Conservation (phyloP, 2,888 invertebrate genomes). For the Sabatieria punctata region DNA sequence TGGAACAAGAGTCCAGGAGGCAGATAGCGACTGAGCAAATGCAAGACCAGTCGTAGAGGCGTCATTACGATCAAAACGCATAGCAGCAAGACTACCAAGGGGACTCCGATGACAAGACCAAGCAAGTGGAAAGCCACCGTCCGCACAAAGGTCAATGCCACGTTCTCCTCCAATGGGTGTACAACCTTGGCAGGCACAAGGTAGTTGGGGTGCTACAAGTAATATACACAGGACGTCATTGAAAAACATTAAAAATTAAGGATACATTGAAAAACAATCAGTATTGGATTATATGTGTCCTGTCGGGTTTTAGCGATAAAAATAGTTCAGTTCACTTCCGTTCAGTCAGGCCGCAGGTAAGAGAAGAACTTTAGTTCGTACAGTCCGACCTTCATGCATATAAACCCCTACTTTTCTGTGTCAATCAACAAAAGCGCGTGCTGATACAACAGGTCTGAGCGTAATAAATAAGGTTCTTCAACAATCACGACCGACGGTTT, state of each 20-base stretch:
- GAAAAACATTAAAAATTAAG: no score
- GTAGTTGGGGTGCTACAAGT: slow-evolving; percentile 6
- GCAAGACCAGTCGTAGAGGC: slow-evolving; percentile 3
- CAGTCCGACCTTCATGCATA: no score
- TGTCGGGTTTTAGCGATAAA: no score
- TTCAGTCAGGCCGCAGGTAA: no score
- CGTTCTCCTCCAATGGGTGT: slow-evolving; percentile 8
- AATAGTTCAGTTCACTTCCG: not conserved
- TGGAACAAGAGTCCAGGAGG: not conserved
- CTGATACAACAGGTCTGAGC: no score
- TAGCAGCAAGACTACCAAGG: not conserved
- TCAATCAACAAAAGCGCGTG: no score
- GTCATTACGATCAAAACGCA: not conserved
- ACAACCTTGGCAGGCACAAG: not conserved
- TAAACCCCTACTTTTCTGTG: no score
- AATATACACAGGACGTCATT: not conserved
- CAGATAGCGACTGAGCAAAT: not conserved
- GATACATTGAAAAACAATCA: no score
- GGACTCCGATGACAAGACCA: slow-evolving; percentile 3
- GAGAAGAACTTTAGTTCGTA: no score
- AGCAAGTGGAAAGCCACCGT: not conserved
- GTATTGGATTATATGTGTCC: no score
- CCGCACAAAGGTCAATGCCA: not conserved
- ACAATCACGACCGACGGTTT: no score
- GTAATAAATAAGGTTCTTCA: no score